Conservation (phyloP, 2,113 vertebrate genomes). For the Prochilodus magdalenae region DNA sequence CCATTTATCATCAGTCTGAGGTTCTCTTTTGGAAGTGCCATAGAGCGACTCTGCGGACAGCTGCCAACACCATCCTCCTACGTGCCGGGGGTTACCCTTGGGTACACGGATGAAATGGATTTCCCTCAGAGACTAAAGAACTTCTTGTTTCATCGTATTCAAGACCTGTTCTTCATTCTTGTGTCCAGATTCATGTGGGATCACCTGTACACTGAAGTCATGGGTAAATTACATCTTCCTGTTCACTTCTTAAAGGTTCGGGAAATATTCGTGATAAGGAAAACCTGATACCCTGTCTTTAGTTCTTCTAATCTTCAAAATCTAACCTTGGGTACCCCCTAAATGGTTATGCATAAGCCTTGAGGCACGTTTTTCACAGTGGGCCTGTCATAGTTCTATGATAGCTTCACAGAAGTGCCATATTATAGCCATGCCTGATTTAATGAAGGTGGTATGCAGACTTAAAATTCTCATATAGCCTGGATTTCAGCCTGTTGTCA, state of each 20-base stretch:
- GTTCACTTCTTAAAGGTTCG: no score
- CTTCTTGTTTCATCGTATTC: slow-evolving; percentile 39
- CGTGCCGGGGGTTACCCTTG: slow-evolving; percentile 41
- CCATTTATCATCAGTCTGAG: slow-evolving; percentile 69
- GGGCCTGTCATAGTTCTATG: no score
- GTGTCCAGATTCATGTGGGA: background rate
- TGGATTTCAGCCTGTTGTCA: no score
- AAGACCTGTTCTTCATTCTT: slow-evolving; percentile 51
- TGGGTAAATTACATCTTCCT: slow-evolving; percentile 54
- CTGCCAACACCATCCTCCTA: slow-evolving; percentile 74
- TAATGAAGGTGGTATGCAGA: no score
- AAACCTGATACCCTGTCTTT: no score
- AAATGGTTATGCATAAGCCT: no score
- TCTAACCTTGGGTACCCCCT: no score
- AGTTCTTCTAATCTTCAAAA: no score
- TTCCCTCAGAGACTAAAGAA: slow-evolving; percentile 73
- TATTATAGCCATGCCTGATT: no score
- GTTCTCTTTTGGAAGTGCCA: slow-evolving; percentile 50
- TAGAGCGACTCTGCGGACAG: slow-evolving; percentile 66
- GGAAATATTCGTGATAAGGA: no score
- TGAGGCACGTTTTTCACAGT: no score
- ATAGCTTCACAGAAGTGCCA: no score
- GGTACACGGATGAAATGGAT: slow-evolving; percentile 67
- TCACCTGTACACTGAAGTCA: slow-evolving; percentile 53
- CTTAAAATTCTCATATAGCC: background rate